Evolutionary conservation across 2,113 vertebrate genomes (phyloP), one percentile per base, ranked within the genome.

Genomic region (Limnothrissa miodon): DNA sequence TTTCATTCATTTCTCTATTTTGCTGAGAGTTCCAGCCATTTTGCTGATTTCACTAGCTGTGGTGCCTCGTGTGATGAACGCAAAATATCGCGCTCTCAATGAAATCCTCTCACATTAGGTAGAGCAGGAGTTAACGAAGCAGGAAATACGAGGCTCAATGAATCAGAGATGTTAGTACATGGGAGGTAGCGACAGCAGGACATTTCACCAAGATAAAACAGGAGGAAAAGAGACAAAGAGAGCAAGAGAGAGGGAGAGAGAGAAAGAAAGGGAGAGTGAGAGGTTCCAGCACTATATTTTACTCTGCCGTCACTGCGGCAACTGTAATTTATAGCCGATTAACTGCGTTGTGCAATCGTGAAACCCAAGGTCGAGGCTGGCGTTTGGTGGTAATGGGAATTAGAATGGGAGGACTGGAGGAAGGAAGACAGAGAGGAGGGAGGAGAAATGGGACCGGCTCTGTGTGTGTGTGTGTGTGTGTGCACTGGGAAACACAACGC

Each of bases 271-370:
- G 46, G 48, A 62, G 56, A 66, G 39, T 82, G 56, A 78, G 48
- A 80, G 53, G 45, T 80, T 36, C 3, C 25, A n/a, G 19, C 62
- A 70, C 25, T 9, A 13, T 10, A 62, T 82, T 81, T 33, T n/a
- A 39, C 82, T 29, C 48, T 74, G 0, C 1, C 29, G 46, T 80
- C 85, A 42, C 45, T 45, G 17, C 56, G 78, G 53, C 56, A 39
- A 33, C n/a, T 56, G 66, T 88, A 74, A 89, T 92, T 87, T 89
- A 84, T 44, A 79, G 83, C 29, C 39, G 7, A 87, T 90, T 87
- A 88, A 83, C 56, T 45, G 36, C n/a, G 81, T 81, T 83, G 80
- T 82, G 82, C 84, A 23, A 83, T 86, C 78, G n/a, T 78, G 79
- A 82, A 59, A 88, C 70, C 79, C 89, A 88, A 87, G 87, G 90